Evolutionary conservation across 2,113 vertebrate species (phyloP).

Genomic region (Larimichthys crocea): DNA sequence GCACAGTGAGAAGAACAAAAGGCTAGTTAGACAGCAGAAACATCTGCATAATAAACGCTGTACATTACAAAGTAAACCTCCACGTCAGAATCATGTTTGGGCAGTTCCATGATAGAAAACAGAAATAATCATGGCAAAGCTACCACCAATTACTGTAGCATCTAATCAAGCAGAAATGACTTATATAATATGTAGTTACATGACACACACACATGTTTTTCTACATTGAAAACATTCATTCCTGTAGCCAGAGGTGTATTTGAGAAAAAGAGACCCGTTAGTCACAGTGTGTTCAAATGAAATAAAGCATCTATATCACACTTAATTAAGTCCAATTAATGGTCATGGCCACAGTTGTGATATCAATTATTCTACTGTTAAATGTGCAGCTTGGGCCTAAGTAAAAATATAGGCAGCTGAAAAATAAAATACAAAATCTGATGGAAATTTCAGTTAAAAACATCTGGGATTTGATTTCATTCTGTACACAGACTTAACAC

Average conservation of each 20-base stretch:
- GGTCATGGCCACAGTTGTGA: neutral
- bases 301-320: neutral
- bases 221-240: slow-evolving; percentile 3
- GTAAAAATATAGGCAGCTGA: neutral
- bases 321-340: neutral
- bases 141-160: neutral
- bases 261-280: neutral
- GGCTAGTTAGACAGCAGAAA: slow-evolving; percentile 41
- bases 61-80: neutral
- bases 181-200: neutral
- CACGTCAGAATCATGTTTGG: neutral
- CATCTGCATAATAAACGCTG: neutral
- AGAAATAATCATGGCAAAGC: neutral
- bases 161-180: neutral
- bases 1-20: slow-evolving; percentile 17
- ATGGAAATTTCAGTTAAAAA: neutral
- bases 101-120: neutral
- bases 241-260: neutral
- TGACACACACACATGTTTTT: neutral
- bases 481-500: neutral
- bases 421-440: neutral
- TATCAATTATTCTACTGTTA: neutral
- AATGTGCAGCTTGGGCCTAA: neutral
- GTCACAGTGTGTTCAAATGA: neutral
- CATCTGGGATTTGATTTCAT: neutral